These are phyloP conservation scores for Lepisosteus osseus DNA, from an alignment of 2,113 vertebrate genomes.

Conservation along the genomic window DNA sequence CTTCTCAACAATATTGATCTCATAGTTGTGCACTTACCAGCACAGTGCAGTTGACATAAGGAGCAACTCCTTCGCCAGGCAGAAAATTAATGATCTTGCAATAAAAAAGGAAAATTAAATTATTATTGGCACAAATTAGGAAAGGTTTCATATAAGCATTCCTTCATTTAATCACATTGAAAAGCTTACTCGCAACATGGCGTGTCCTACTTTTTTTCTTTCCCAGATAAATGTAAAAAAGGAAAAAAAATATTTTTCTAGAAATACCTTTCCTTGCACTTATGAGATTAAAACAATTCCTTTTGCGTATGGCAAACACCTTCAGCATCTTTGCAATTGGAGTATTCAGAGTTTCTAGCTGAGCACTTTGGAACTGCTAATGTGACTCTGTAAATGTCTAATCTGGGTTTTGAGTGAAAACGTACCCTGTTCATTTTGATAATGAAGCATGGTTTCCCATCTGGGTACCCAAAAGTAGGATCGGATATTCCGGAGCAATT, in stretches of 20 bases:
- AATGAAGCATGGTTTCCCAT: conserved; percentile 78
- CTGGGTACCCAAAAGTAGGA: conserved; percentile 73
- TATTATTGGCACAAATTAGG: no score
- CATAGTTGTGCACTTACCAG: conserved; percentile 61
- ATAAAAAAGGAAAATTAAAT: conserved; percentile 12
- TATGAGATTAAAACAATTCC: no score
- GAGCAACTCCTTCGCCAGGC: conserved; percentile 56
- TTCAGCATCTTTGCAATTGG: no score
- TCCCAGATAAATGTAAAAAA: no score
- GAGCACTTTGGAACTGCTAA: no score
- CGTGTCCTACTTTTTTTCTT: no score
- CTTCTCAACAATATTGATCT: neutral
- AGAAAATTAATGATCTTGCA: conserved; percentile 77
- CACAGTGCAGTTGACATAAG: conserved; percentile 71
- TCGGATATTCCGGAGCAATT: conserved; percentile 74
- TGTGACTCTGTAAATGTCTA: neutral
- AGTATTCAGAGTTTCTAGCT: no score
- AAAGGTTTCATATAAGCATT: neutral
- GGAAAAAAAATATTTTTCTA: no score
- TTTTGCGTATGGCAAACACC: no score
- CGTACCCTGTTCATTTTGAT: conserved; percentile 89
- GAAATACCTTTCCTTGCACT: no score
- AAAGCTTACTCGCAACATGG: no score
- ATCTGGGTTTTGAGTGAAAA: neutral
- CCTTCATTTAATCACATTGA: neutral